Conservation (phyloP, 1,140 invertebrate species). For the Pseudachorutes palmiensis region DNA sequence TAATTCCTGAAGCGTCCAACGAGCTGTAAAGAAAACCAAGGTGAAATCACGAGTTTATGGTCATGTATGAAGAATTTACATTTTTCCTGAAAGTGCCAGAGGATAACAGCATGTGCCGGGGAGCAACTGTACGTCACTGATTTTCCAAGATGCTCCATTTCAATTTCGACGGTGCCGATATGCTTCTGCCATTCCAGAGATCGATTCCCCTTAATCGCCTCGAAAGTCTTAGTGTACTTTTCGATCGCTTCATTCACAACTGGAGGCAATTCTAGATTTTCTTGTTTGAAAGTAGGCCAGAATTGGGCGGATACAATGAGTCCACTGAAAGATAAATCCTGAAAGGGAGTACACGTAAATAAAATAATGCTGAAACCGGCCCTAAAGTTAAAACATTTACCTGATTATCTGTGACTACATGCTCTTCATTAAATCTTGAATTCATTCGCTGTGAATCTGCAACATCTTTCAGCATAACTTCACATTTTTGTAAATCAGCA, state of each 20-base stretch:
- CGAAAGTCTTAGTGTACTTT: slow-evolving; percentile 83
- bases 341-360: slow-evolving; percentile 22
- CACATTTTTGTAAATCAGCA: slow-evolving; percentile 89
- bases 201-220: slow-evolving; percentile 85
- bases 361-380: slow-evolving; percentile 35
- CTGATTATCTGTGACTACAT: slow-evolving; percentile 54
- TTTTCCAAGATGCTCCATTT: slow-evolving; percentile 75
- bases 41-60: not conserved
- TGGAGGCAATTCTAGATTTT: slow-evolving; percentile 76
- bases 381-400: slow-evolving; percentile 14
- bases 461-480: slow-evolving; percentile 98
- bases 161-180: slow-evolving; percentile 81
- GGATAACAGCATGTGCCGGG: slow-evolving; percentile 87
- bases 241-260: slow-evolving; percentile 71
- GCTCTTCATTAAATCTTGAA: slow-evolving; percentile 53
- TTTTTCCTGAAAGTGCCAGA: slow-evolving; percentile 89
- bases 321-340: slow-evolving; percentile 62
- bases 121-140: slow-evolving; percentile 75
- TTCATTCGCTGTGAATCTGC: slow-evolving; percentile 65
- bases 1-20: slow-evolving; percentile 16
- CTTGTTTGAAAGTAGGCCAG: slow-evolving; percentile 95
- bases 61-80: slow-evolving; percentile 45
- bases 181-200: slow-evolving; percentile 91
- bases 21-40: slow-evolving; percentile 12
- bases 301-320: slow-evolving; percentile 96